A percentile compares a stretch with the other conserved stretches of the same genome.
These are phyloP conservation scores for Lophura nycthemera DNA, from an alignment of 2,113 vertebrate genomes.

Conservation along the genomic window DNA sequence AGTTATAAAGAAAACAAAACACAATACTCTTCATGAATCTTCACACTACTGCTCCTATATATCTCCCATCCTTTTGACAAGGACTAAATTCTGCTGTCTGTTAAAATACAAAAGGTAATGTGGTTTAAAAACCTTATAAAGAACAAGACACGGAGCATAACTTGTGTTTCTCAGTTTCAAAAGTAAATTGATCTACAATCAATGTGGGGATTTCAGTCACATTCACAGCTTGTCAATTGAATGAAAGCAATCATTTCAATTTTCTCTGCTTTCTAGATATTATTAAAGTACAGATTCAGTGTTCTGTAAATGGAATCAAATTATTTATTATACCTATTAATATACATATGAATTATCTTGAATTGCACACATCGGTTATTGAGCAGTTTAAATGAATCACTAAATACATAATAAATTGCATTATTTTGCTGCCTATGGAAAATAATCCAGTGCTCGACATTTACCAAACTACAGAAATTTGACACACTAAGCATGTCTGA, in stretches of 20 bases:
- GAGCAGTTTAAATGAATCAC: neutral
- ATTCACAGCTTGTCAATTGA: conserved; percentile 50
- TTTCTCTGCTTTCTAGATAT: conserved; percentile 41
- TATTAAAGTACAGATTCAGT: conserved; percentile 27
- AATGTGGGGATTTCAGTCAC: conserved; percentile 53
- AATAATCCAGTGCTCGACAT: neutral
- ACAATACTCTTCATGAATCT: conserved; percentile 1
- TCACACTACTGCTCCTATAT: neutral
- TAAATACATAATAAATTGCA: neutral
- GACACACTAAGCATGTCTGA: conserved; percentile 23
- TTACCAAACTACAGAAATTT: conserved; percentile 50
- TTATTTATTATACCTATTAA: conserved; percentile 68
- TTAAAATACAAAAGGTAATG: conserved; percentile 40
- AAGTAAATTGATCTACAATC: conserved; percentile 68
- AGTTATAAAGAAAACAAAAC: neutral
- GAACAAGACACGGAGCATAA: neutral
- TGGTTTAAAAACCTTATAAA: conserved; percentile 28
- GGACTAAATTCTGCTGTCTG: conserved; percentile 3
- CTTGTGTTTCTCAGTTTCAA: conserved; percentile 30
- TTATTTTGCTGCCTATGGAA: conserved; percentile 51
- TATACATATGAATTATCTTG: conserved; percentile 30
- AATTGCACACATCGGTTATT: neutral
- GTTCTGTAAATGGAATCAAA: conserved; percentile 25
- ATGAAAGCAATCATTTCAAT: conserved; percentile 64
- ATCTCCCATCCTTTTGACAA: conserved; percentile 22